A percentile compares a stretch with the other conserved stretches of the same genome.
These are phyloP conservation scores for Euproctis similis DNA, from an alignment of 2,888 invertebrate species.

Conservation along the genomic window DNA sequence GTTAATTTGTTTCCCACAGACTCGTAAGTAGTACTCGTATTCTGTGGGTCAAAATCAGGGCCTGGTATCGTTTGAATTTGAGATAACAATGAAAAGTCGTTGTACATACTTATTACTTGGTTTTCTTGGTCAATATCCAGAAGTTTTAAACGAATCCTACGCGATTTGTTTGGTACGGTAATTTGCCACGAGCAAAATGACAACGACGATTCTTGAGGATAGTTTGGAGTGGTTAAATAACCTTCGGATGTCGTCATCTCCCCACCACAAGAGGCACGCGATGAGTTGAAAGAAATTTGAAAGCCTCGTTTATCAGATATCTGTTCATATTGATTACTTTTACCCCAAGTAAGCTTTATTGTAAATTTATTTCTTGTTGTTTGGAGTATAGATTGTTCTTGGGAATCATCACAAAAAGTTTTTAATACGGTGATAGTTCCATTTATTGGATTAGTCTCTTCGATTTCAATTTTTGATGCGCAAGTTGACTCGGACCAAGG, in stretches of 20 bases:
- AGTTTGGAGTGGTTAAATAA: slow-evolving; percentile 81
- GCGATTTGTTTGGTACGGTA: slow-evolving; percentile 45
- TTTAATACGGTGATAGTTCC: slow-evolving; percentile 36
- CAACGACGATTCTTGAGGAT: slow-evolving; percentile 67
- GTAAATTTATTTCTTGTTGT: slow-evolving; percentile 46
- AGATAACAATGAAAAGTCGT: slow-evolving; percentile 67
- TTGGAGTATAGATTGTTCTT: slow-evolving; percentile 34
- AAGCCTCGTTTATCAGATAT: slow-evolving; percentile 69
- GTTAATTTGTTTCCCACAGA: slow-evolving; percentile 80
- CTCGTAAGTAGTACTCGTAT: slow-evolving; percentile 52
- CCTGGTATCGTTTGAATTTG: slow-evolving; percentile 41
- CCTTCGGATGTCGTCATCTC: slow-evolving; percentile 78
- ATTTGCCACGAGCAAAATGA: slow-evolving; percentile 55
- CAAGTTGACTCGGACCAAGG: slow-evolving; percentile 44
- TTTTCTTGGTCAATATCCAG: slow-evolving; percentile 59
- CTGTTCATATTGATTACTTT: slow-evolving; percentile 41
- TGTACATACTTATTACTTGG: slow-evolving; percentile 61
- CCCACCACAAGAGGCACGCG: slow-evolving; percentile 79
- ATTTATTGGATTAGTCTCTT: slow-evolving; percentile 42
- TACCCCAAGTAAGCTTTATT: slow-evolving; percentile 46
- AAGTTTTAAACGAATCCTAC: slow-evolving; percentile 66
- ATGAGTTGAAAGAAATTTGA: slow-evolving; percentile 76
- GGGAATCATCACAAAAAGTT: slow-evolving; percentile 34
- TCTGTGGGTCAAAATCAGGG: slow-evolving; percentile 21
- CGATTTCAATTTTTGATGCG: slow-evolving; percentile 49